phyloP scores from a whole-genome alignment of 2,888 invertebrate genomes.

The Antheraea yamamai region DNA sequence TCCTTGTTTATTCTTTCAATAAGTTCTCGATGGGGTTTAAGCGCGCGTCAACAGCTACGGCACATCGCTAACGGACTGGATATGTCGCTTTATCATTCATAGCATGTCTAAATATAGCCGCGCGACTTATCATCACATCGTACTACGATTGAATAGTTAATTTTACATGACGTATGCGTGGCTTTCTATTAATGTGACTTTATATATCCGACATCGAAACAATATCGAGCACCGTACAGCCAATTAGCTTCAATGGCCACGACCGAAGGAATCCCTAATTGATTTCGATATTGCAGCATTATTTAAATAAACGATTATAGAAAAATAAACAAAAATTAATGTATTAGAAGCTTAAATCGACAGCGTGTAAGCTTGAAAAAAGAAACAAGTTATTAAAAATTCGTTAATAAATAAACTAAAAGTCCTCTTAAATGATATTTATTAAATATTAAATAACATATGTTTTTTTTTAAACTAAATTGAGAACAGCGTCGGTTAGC shows the following conservation, averaged over 20 bases:
- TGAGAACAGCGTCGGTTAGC: background rate
- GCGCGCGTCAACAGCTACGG: background rate
- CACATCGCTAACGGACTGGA: background rate
- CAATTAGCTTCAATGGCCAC: slow-evolving; percentile 77
- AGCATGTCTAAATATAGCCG: background rate
- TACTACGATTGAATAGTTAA: background rate
- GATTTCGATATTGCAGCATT: slow-evolving; percentile 48
- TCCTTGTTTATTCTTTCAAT: slow-evolving; percentile 62
- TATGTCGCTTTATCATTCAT: background rate
- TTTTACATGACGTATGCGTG: slow-evolving; percentile 31
- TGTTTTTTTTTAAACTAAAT: background rate
- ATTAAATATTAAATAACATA: background rate
- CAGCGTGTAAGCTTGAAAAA: slow-evolving; percentile 22
- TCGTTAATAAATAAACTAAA: background rate
- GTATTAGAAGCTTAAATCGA: slow-evolving; percentile 21
- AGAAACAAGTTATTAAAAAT: slow-evolving; percentile 4
- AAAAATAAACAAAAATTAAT: slow-evolving; percentile 26
- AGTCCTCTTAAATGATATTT: background rate
- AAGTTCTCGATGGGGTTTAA: slow-evolving; percentile 22
- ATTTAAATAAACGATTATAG: slow-evolving; percentile 30
- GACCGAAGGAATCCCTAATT: slow-evolving; percentile 52
- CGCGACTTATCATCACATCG: background rate
- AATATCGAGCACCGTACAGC: slow-evolving; percentile 52
- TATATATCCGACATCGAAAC: slow-evolving; percentile 53
- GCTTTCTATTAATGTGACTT: slow-evolving; percentile 38